Base-by-base conservation (phyloP, 2,888 invertebrate genomes). In the Steinernema scapterisci region DNA sequence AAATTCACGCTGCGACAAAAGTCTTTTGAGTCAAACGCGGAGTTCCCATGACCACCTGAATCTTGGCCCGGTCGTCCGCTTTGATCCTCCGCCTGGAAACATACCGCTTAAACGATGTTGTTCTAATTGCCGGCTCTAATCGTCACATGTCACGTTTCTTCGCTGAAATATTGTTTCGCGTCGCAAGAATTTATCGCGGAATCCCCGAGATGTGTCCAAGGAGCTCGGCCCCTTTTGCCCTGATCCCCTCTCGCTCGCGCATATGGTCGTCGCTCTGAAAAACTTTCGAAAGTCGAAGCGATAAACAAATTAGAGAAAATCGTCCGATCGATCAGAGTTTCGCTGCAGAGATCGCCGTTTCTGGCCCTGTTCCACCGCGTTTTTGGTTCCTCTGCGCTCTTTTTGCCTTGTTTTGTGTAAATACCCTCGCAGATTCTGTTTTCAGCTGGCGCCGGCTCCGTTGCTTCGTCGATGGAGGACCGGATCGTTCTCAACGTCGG, bases 401-500 rank as follows among this genome's bases (percentile, higher is more conserved):
- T 38, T 38, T 38, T 38, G 38, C 5, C 38, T 38, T 38, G 5
- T 38, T 38, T 38, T 38, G n/a, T n/a, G n/a, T n/a, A n/a, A 38
- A 38, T 9, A 6, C 38, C 38, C 9, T 27, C 63, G 3, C 16
- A 5, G 31, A 31, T 74, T 23, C 46, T 9, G 5, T 3, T 38
- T 79, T 71, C 54, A 79, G 76, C 75, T 45, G 63, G 63, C 63
- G 63, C 38, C 31, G 63, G 23, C 63, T 71, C 76, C 43, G 72
- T 76, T 31, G 74, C 74, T 27, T 51, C 79, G 52, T 76, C 75
- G 72, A 86, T 86, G 86, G 86, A 86, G 71, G 86, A 86, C 76
- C 93, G 97, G 89, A 96, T 99, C 87, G 95, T 97, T 82, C 92
- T 99, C 87, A 99, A 99, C 90, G 97, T 97, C 84, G 87, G 97